Evolutionary conservation across 2,888 invertebrate species (phyloP).

Genomic region (Hirtodrosophila duncani): DNA sequence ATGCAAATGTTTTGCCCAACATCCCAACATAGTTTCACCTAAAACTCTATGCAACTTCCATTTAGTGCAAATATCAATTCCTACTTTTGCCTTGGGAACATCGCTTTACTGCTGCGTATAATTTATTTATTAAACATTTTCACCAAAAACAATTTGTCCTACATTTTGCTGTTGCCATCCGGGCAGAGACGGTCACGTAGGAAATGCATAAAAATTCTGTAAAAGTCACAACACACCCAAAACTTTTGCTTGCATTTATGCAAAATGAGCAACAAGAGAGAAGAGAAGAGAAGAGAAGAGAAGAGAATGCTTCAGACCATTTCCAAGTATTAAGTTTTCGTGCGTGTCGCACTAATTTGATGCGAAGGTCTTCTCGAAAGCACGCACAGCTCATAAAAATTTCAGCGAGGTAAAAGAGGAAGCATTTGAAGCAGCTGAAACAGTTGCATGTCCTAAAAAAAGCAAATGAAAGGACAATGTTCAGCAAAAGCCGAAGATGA

Average conservation of each 20-base stretch:
- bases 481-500: too few relatives aligned
- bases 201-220: slow-evolving; percentile 63
- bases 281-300: slow-evolving; percentile 3
- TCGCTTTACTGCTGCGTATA: too few relatives aligned
- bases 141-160: slow-evolving; percentile 38
- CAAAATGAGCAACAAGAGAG: slow-evolving; percentile 43
- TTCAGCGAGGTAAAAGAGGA: slow-evolving; percentile 21
- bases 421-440: slow-evolving; percentile 24
- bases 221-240: slow-evolving; percentile 33
- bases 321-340: slow-evolving; percentile 23
- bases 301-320: too few relatives aligned
- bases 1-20: too few relatives aligned
- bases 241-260: slow-evolving; percentile 58
- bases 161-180: slow-evolving; percentile 15
- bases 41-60: too few relatives aligned
- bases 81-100: too few relatives aligned
- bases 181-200: slow-evolving; percentile 48
- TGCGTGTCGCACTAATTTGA: slow-evolving; percentile 65
- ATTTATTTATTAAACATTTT: slow-evolving; percentile 61
- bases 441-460: slow-evolving; percentile 63
- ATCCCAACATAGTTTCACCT: too few relatives aligned
- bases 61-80: too few relatives aligned
- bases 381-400: slow-evolving; percentile 66
- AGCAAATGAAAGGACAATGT: too few relatives aligned
- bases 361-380: slow-evolving; percentile 29